Evolutionary conservation across 2,888 invertebrate genomes (phyloP).

Genomic region (Dinocampus coccinellae): DNA sequence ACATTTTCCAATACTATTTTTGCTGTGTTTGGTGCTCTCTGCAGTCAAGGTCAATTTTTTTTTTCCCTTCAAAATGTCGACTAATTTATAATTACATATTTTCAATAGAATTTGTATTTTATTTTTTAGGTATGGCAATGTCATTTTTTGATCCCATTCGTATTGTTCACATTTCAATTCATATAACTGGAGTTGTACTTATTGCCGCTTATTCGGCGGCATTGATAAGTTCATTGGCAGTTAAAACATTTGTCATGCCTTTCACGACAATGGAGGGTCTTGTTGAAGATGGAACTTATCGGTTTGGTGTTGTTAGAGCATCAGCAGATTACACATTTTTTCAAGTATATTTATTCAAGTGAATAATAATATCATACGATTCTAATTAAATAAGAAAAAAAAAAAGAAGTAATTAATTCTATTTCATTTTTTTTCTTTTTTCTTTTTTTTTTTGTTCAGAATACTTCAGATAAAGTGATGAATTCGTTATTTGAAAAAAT

Average conservation of each 20-base stretch:
- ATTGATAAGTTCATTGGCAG: constrained; percentile 62
- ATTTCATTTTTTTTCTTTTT: too few species aligned
- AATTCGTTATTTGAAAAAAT: constrained; percentile 55
- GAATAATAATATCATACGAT: not conserved
- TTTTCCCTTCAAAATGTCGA: not conserved
- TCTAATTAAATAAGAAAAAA: too few species aligned
- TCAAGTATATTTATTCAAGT: constrained; percentile 49
- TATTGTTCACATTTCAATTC: constrained; percentile 59
- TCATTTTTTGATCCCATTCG: constrained; percentile 56
- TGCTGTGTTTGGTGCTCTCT: constrained; percentile 59
- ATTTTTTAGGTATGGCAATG: constrained; percentile 51
- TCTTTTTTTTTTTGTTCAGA: too few species aligned
- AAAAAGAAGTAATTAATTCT: not conserved
- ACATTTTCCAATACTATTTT: constrained; percentile 54
- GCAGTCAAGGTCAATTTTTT: constrained; percentile 57
- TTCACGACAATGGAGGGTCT: constrained; percentile 66
- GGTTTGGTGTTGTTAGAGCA: constrained; percentile 58
- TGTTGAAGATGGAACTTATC: constrained; percentile 60
- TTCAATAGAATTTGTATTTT: not conserved
- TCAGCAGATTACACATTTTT: constrained; percentile 64
- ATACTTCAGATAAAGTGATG: constrained; percentile 57
- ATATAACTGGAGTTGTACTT: constrained; percentile 61
- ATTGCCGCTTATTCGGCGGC: constrained; percentile 66
- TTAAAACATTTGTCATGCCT: constrained; percentile 62
- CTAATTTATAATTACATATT: not conserved